phyloP scores from a whole-genome alignment of 2,888 invertebrate species.

The Steromphala cineraria region DNA sequence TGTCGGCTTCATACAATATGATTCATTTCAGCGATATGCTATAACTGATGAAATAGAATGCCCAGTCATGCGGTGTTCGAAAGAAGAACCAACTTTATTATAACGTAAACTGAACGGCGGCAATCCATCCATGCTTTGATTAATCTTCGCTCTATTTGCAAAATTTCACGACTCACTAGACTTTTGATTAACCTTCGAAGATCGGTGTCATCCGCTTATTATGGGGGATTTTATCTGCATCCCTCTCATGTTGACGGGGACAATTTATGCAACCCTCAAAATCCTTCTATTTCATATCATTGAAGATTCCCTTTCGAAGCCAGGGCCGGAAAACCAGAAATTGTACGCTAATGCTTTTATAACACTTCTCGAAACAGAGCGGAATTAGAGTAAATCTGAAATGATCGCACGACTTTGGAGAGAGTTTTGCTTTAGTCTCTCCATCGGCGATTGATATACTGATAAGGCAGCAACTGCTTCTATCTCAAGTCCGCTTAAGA shows the following conservation, averaged over 20 bases:
- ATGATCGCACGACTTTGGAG: constrained; percentile 37
- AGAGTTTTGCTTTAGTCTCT: constrained; percentile 29
- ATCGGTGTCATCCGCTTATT: constrained; percentile 29
- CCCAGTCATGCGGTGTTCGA: constrained; percentile 26
- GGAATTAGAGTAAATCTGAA: constrained; percentile 43
- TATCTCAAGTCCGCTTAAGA: constrained; percentile 21
- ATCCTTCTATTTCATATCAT: constrained; percentile 19
- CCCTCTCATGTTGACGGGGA: constrained; percentile 12
- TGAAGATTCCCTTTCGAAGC: not conserved
- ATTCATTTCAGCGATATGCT: constrained; percentile 42
- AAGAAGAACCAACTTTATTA: constrained; percentile 35
- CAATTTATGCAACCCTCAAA: constrained; percentile 13
- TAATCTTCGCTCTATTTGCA: constrained; percentile 44
- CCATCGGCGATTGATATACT: constrained; percentile 40
- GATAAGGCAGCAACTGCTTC: constrained; percentile 25
- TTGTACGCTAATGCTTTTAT: constrained; percentile 41
- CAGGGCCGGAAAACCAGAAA: constrained; percentile 4
- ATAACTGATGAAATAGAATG: constrained; percentile 33
- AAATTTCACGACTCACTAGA: constrained; percentile 40
- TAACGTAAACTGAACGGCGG: constrained; percentile 31
- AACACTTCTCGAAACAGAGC: constrained; percentile 34
- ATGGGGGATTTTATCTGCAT: constrained; percentile 14
- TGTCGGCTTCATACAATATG: constrained; percentile 39
- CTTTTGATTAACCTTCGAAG: constrained; percentile 41
- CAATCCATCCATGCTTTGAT: constrained; percentile 34